Percentiles rank a stretch among this genome's conserved stretches.
These are phyloP conservation scores for Galeopsomyia nigrocyanea DNA, from an alignment of 2,888 invertebrate species.

Conservation along the genomic window DNA sequence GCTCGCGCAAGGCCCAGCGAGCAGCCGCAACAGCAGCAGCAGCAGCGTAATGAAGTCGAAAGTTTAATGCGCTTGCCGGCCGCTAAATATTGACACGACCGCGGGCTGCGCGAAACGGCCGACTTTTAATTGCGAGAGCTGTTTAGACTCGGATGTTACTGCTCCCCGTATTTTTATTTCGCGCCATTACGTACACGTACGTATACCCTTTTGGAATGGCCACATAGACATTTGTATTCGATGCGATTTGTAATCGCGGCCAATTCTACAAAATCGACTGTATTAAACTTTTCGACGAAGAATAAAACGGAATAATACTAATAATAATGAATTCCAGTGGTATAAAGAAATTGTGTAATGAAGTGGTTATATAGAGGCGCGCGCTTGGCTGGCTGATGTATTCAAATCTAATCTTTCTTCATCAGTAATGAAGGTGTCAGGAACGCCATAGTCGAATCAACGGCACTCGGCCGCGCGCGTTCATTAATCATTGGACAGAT, in stretches of 20 bases:
- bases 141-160: slow-evolving; percentile 21
- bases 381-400: not conserved
- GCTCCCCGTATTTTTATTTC: slow-evolving; percentile 38
- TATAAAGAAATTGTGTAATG: too few relatives aligned
- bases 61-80: slow-evolving; percentile 31
- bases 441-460: slow-evolving; percentile 16
- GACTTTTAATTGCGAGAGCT: slow-evolving; percentile 30
- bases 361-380: not conserved
- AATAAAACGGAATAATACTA: too few relatives aligned
- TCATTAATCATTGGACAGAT: slow-evolving; percentile 54
- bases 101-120: slow-evolving; percentile 22
- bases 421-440: not conserved
- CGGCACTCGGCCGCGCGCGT: slow-evolving; percentile 32
- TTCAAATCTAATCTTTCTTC: not conserved
- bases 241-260: slow-evolving; percentile 19
- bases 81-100: slow-evolving; percentile 43
- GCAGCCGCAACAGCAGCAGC: too few relatives aligned
- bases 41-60: slow-evolving; percentile 39
- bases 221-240: not conserved
- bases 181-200: slow-evolving; percentile 17
- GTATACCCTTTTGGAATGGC: slow-evolving; percentile 1
- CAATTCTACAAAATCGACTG: not conserved
- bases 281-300: too few relatives aligned
- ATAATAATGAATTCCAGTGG: too few relatives aligned
- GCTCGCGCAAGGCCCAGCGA: slow-evolving; percentile 12